These are phyloP conservation scores for Nyctereutes procyonoides DNA, from an alignment of 2,113 vertebrate genomes.

Conservation along the genomic window DNA sequence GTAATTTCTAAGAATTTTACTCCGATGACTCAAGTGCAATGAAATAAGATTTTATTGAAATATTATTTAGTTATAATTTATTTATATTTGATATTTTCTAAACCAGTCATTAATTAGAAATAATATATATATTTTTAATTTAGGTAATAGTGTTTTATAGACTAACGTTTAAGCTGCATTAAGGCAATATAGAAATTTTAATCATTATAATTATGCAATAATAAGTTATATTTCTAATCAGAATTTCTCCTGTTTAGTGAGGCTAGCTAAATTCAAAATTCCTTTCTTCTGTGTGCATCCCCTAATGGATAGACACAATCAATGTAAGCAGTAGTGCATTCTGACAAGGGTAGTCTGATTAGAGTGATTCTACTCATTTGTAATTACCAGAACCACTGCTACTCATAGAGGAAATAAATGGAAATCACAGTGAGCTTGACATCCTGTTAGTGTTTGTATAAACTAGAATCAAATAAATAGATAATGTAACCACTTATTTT, in stretches of 20 bases:
- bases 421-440: conserved; percentile 7
- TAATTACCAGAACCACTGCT: conserved; percentile 58
- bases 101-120: neutral
- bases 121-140: too few species aligned
- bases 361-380: conserved; percentile 58
- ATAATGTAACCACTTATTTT: neutral
- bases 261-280: neutral
- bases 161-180: neutral
- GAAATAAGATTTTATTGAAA: neutral
- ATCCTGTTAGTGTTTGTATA: neutral
- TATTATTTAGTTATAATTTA: neutral
- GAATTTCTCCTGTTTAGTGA: neutral
- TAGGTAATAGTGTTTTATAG: neutral
- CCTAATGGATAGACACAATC: conserved; percentile 49
- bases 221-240: neutral
- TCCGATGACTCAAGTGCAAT: neutral
- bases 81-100: neutral
- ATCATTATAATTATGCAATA: neutral
- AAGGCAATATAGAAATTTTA: neutral
- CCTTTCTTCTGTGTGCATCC: neutral
- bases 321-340: neutral
- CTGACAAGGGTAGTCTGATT: neutral
- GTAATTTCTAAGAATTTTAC: neutral
- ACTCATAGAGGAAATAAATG: conserved; percentile 46
- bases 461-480: conserved; percentile 36